Base-by-base conservation (phyloP, 53 echinoderm and acorn worm genomes). In the Stichopus horrens region DNA sequence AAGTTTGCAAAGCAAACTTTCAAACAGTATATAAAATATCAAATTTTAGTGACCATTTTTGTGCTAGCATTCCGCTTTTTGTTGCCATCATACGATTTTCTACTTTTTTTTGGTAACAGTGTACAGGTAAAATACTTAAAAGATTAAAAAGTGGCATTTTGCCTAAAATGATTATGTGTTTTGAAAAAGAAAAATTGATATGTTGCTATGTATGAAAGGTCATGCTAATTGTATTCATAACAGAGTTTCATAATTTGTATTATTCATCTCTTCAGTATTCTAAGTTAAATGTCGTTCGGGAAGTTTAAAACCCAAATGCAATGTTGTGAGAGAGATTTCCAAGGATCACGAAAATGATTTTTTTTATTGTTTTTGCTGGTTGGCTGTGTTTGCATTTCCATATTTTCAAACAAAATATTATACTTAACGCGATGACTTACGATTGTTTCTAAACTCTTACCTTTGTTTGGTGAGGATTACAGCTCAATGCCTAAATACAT, bases 11-110 rank as follows among this genome's bases (percentile, higher is more conserved):
- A 55, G 59, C 23, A 83, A 83, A 58, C 57, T 58, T 83, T 21
- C 58, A 83, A 85, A 85, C 85, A 85, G 85, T 85, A 85, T 85
- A 85, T 67, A 68, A 66, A 85, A 67, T 67, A 63, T 85, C 51
- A 63, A 85, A 85, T 65, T 63, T 65, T 85, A 85, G 85, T 85
- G 85, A 85, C 85, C 85, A 85, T 85, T 85, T 85, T 85, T 85
- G 85, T 85, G 87, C 87, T 87, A 87, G 87, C 87, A 87, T 87
- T 87, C 87, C 87, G 87, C 87, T 87, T 87, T 87, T 87, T 53
- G 87, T 87, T 87, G 87, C 87, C 87, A 87, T 74, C 75, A 74
- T 87, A 87, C 52, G 54, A 75, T 54, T 87, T 87, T 85, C 67
- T 85, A 66, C 63, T 16, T 77, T 76, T 56, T 77, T 88, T 76